Evolutionary conservation across 2,113 vertebrate genomes (phyloP).

Genomic region (Corythoichthys intestinalis): DNA sequence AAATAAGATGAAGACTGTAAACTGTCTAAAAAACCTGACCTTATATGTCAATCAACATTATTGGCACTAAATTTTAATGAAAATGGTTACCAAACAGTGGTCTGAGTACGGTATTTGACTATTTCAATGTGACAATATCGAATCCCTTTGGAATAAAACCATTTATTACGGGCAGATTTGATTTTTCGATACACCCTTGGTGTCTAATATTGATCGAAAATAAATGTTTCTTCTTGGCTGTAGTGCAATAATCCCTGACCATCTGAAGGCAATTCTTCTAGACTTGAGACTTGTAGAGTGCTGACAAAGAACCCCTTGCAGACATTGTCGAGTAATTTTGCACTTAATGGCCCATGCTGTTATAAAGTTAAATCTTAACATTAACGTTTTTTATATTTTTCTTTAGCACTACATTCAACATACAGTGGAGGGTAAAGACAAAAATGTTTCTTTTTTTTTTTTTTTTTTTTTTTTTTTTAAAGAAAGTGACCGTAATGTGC

Average conservation of each 20-base stretch:
- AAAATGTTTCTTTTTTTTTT: slow-evolving; percentile 10
- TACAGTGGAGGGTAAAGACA: background rate
- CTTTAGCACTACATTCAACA: background rate
- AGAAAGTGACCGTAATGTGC: background rate
- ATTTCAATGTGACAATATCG: background rate
- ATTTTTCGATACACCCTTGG: background rate
- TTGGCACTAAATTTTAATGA: background rate
- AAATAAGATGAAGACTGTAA: background rate
- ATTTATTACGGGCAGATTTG: background rate
- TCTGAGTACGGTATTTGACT: too few relatives aligned
- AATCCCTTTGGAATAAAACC: background rate
- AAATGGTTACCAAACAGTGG: background rate
- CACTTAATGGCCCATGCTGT: slow-evolving; percentile 1
- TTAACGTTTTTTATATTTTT: background rate
- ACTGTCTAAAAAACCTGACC: background rate
- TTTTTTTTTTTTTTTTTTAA: too few relatives aligned
- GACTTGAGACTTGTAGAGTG: background rate
- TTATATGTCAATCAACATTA: background rate
- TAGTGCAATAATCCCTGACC: background rate
- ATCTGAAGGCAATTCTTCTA: background rate
- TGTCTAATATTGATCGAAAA: background rate
- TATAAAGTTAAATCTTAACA: slow-evolving; percentile 12
- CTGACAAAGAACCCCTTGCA: background rate
- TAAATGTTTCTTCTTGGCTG: background rate
- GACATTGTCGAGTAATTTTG: background rate